Percentiles rank a stretch among this genome's conserved stretches.
phyloP scores from a whole-genome alignment of 53 echinoderm and acorn worm species.

The Zoroaster sp. region DNA sequence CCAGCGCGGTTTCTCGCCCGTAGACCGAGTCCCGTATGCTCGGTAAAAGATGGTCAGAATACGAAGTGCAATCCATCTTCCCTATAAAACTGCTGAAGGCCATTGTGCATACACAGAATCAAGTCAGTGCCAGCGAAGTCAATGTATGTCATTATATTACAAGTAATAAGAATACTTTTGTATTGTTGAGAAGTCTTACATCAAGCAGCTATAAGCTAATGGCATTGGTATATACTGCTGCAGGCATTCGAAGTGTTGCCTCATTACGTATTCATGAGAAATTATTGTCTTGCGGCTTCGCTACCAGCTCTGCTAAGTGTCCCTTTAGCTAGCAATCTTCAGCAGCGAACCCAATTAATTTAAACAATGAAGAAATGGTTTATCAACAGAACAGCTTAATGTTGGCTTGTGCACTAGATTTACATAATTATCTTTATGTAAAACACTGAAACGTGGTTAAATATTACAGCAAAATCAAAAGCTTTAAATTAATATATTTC shows the following conservation, averaged over 20 bases:
- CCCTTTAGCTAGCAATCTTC: not conserved
- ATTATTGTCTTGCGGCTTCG: not conserved
- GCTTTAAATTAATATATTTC: no score
- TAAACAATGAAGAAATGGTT: not conserved
- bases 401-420: no score
- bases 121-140: not conserved
- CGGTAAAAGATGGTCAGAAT: not conserved
- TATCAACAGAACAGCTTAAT: not conserved
- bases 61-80: not conserved
- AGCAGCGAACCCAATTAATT: not conserved
- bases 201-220: no score
- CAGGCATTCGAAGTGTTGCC: not conserved
- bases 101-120: not conserved
- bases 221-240: no score
- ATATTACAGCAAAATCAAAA: no score
- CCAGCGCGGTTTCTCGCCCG: not conserved
- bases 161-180: no score
- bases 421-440: no score
- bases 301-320: not conserved
- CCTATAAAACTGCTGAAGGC: not conserved
- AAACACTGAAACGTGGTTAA: no score
- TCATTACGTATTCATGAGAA: conserved; percentile 37
- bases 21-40: conserved; percentile 7
- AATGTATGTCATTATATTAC: not conserved
- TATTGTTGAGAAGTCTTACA: no score